phyloP scores from a whole-genome alignment of 2,797 vertebrate genomes.

The Etheostoma nigrum region DNA sequence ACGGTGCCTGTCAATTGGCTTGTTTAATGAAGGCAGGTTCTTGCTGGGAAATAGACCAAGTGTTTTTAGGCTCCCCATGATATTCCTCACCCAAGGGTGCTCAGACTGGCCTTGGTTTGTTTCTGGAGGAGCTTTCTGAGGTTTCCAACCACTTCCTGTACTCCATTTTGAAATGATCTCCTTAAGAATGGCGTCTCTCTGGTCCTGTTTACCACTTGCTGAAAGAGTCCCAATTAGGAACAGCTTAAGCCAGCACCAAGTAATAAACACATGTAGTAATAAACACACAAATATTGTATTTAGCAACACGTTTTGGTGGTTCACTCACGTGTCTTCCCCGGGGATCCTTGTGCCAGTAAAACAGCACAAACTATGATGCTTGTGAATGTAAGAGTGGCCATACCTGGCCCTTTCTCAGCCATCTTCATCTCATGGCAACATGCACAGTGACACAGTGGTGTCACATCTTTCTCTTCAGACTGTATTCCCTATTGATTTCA shows the following conservation, averaged over 20 bases:
- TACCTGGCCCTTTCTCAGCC: constrained; percentile 69
- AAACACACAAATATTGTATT: constrained; percentile 1
- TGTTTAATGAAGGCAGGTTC: constrained; percentile 75
- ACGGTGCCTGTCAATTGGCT: constrained; percentile 79
- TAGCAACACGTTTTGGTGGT: background rate
- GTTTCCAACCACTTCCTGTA: constrained; percentile 70
- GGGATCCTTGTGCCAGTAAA: constrained; percentile 72
- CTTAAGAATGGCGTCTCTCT: constrained; percentile 75
- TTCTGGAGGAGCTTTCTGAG: constrained; percentile 57
- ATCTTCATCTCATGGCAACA: constrained; percentile 73
- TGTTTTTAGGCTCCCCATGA: constrained; percentile 82
- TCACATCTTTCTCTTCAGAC: constrained; percentile 64
- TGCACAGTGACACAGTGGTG: constrained; percentile 44
- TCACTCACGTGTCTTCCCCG: constrained; percentile 77
- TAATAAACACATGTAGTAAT: background rate
- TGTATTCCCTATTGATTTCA: constrained; percentile 39
- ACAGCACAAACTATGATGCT: constrained; percentile 73
- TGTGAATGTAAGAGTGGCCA: constrained; percentile 68
- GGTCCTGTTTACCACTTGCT: constrained; percentile 69
- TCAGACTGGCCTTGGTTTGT: constrained; percentile 66
- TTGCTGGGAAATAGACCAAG: constrained; percentile 77
- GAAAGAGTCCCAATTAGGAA: constrained; percentile 32
- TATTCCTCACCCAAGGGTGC: constrained; percentile 75
- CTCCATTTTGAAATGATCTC: constrained; percentile 81
- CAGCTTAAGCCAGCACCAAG: constrained; percentile 1